These are phyloP conservation scores for Halcyon chelicuti DNA, from an alignment of 2,797 vertebrate genomes.

Conservation along the genomic window DNA sequence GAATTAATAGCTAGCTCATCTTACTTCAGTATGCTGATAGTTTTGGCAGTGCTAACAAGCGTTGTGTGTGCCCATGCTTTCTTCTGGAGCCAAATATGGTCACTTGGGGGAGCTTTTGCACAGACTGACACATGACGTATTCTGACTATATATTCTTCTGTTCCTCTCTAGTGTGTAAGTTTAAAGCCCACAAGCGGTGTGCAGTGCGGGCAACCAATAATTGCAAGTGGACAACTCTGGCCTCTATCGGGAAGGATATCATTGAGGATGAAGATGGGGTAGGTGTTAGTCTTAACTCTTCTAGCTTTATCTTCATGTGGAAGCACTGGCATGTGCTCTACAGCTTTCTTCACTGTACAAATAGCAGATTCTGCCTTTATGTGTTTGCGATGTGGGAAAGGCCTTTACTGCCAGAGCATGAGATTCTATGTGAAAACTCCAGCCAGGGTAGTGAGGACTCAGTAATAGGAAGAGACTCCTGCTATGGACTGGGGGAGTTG, in stretches of 20 bases:
- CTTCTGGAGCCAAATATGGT: not conserved
- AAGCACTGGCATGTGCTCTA: not conserved
- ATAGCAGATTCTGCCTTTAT: not conserved
- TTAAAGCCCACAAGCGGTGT: constrained; percentile 96
- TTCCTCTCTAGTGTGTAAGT: constrained; percentile 89
- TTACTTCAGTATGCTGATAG: not conserved
- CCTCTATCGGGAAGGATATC: constrained; percentile 95
- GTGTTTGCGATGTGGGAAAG: not conserved
- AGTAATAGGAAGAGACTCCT: not conserved
- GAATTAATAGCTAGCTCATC: not conserved
- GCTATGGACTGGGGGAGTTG: not conserved
- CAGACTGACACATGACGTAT: not conserved
- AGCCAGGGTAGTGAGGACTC: not conserved
- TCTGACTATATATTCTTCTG: not conserved
- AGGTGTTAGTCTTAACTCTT: constrained; percentile 34
- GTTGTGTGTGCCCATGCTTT: not conserved
- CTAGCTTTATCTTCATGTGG: not conserved
- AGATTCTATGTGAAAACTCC: not conserved
- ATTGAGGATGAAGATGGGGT: constrained; percentile 98
- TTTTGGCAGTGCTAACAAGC: not conserved
- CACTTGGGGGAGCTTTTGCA: not conserved
- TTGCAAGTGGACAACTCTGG: constrained; percentile 97
- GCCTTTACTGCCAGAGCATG: not conserved
- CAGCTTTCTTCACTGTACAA: not conserved
- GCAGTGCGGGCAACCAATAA: constrained; percentile 94